phyloP scores from a whole-genome alignment of 2,797 vertebrate genomes.

The Pipistrellus pygmaeus region DNA sequence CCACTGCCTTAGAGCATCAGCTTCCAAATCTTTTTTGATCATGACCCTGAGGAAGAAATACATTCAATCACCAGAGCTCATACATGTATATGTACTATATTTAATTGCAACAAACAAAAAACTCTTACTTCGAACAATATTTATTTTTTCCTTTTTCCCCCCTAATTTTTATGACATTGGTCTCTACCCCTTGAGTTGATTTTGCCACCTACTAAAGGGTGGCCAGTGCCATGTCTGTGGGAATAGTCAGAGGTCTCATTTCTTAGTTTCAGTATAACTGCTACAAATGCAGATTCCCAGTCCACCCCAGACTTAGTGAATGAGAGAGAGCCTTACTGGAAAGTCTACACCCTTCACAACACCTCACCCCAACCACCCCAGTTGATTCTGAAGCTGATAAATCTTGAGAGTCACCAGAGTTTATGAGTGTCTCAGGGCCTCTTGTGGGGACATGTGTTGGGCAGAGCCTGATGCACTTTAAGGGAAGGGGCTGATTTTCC shows the following conservation, averaged over 20 bases:
- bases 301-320: neutral
- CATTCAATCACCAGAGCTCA: neutral
- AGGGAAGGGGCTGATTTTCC: neutral
- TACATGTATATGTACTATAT: neutral
- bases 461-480: neutral
- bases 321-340: neutral
- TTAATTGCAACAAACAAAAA: slow-evolving; percentile 10
- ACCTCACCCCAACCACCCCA: neutral
- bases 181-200: neutral
- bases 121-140: neutral
- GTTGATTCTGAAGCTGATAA: neutral
- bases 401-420: neutral
- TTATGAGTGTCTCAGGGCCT: neutral
- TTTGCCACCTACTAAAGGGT: neutral
- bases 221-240: neutral
- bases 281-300: neutral
- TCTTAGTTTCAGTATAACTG: neutral
- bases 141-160: neutral
- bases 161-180: neutral
- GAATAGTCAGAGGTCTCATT: neutral
- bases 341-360: neutral
- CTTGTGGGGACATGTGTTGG: too few species aligned
- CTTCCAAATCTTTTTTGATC: slow-evolving; percentile 2
- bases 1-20: neutral
- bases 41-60: slow-evolving; percentile 41